phyloP scores from a whole-genome alignment of 1,140 invertebrate species.

The Polypedilum pembai region DNA sequence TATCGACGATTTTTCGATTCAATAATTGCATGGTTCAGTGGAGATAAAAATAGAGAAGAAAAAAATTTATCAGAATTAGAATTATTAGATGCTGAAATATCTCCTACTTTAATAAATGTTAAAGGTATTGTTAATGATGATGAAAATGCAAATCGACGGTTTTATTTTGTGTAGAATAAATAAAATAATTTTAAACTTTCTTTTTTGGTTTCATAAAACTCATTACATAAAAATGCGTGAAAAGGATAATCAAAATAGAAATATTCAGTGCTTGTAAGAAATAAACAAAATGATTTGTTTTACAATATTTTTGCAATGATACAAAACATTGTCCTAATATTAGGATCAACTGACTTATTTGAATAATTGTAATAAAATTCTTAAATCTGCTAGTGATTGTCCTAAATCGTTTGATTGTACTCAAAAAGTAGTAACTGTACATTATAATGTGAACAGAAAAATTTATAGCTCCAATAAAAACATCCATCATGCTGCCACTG shows the following conservation, averaged over 20 bases:
- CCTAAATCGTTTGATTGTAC: conserved; percentile 44
- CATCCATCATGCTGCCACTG: conserved; percentile 36
- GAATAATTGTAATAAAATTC: not conserved
- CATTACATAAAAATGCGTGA: not conserved
- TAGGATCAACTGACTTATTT: not conserved
- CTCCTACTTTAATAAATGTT: no score
- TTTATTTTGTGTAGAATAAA: no score
- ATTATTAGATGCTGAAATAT: no score
- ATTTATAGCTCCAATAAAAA: conserved; percentile 57
- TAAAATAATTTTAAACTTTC: no score
- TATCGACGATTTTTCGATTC: no score
- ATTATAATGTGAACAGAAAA: conserved; percentile 80
- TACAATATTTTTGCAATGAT: not conserved
- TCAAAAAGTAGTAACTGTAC: conserved; percentile 71
- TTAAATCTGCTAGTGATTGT: not conserved
- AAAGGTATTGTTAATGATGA: no score
- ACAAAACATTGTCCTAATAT: not conserved
- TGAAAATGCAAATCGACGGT: no score
- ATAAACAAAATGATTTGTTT: not conserved
- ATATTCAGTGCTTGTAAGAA: not conserved
- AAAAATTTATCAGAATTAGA: no score
- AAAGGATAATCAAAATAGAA: not conserved
- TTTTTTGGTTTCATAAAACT: not conserved
- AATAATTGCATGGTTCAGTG: no score
- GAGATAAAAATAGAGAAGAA: no score